Evolutionary conservation across 2,113 vertebrate species (phyloP).

Genomic region (Sula dactylatra): DNA sequence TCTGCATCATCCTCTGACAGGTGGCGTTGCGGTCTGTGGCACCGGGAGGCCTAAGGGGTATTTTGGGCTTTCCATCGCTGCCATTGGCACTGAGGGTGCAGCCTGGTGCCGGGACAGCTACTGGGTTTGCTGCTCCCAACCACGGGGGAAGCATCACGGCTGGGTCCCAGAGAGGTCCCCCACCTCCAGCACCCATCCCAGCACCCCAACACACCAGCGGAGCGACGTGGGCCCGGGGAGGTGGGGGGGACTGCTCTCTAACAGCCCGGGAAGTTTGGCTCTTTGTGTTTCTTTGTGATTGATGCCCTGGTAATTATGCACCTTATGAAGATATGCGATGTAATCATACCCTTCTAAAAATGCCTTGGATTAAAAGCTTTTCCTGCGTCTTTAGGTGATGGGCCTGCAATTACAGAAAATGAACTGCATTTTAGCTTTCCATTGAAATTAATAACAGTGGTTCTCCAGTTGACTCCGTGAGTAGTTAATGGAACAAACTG

Average conservation of each 20-base stretch:
- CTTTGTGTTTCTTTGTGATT: slow-evolving; percentile 59
- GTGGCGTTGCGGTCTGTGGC: fast-evolving
- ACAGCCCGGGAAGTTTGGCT: not conserved
- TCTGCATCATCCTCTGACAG: not conserved
- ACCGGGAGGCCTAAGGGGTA: fast-evolving
- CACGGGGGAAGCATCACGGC: fast-evolving
- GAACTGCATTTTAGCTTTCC: slow-evolving; percentile 80
- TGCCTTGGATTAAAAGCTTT: slow-evolving; percentile 83
- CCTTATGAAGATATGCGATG: slow-evolving; percentile 71
- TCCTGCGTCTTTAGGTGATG: slow-evolving; percentile 75
- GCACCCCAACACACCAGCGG: fast-evolving
- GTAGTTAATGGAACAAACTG: slow-evolving; percentile 82
- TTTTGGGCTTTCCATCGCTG: not conserved
- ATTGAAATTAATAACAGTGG: slow-evolving; percentile 78
- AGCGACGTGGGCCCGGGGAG: not conserved
- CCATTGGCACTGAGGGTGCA: not conserved
- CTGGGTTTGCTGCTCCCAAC: not conserved
- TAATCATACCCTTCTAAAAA: slow-evolving; percentile 78
- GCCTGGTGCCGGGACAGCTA: not conserved
- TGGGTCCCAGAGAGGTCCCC: not conserved
- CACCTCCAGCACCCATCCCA: not conserved
- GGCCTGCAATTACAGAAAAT: slow-evolving; percentile 82
- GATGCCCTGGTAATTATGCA: slow-evolving; percentile 67
- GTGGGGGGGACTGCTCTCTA: fast-evolving
- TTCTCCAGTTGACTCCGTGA: slow-evolving; percentile 78